Percentiles rank a stretch among this genome's conserved stretches.
Evolutionary conservation across 2,888 invertebrate species (phyloP).

Genomic region (Mesochorus sp.): DNA sequence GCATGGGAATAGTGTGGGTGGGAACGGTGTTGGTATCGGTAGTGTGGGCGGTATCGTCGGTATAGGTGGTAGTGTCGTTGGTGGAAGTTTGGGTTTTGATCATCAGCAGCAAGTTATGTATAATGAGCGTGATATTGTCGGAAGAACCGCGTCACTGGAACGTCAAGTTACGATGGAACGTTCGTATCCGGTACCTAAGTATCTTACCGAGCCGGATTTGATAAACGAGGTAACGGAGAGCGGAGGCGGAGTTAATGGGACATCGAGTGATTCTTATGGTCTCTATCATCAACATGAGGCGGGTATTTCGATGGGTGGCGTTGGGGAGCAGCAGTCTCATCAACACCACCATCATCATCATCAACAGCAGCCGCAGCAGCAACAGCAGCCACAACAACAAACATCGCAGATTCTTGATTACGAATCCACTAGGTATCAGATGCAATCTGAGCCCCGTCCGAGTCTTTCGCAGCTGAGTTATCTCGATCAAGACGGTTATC

Average conservation of each 20-base stretch:
- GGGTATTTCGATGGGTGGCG: slow-evolving; percentile 41
- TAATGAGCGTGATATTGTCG: slow-evolving; percentile 71
- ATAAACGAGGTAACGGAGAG: slow-evolving; percentile 80
- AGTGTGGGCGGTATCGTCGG: slow-evolving; percentile 28
- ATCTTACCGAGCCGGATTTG: slow-evolving; percentile 83
- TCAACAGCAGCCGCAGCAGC: slow-evolving; percentile 56
- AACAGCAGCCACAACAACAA: slow-evolving; percentile 62
- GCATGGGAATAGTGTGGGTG: slow-evolving; percentile 65
- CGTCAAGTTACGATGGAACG: slow-evolving; percentile 68
- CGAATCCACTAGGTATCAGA: slow-evolving; percentile 73
- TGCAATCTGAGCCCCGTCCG: slow-evolving; percentile 74
- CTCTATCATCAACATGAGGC: slow-evolving; percentile 72
- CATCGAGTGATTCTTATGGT: slow-evolving; percentile 58
- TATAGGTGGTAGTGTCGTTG: slow-evolving; percentile 60
- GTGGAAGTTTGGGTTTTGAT: slow-evolving; percentile 78
- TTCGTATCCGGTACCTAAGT: slow-evolving; percentile 72
- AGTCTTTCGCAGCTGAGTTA: slow-evolving; percentile 82
- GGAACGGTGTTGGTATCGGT: slow-evolving; percentile 43
- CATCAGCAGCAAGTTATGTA: slow-evolving; percentile 81
- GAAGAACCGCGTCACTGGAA: slow-evolving; percentile 69
- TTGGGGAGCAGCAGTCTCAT: slow-evolving; percentile 45
- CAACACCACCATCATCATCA: slow-evolving; percentile 37
- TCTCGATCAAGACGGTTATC: slow-evolving; percentile 90
- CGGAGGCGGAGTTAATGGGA: slow-evolving; percentile 68
- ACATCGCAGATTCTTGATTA: slow-evolving; percentile 73